Conservation (phyloP, 53 echinoderm and acorn worm species). For the Actinopyga echinites region DNA sequence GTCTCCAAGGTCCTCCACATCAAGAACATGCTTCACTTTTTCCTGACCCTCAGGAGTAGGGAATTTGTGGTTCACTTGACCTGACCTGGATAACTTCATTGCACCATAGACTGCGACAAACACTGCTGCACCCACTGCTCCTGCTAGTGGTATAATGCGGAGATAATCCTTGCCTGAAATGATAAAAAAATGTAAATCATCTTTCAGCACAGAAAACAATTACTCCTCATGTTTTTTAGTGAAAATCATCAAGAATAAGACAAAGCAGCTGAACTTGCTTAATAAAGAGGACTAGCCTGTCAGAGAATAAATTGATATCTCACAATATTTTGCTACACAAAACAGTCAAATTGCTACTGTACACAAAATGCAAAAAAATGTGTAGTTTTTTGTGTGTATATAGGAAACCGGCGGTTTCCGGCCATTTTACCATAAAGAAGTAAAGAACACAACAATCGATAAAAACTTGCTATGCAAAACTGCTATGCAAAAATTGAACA, state of each 20-base stretch:
- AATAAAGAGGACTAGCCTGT: too few species aligned
- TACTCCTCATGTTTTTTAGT: neutral
- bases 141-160: conserved; percentile 64
- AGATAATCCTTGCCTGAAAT: conserved; percentile 68
- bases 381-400: too few species aligned
- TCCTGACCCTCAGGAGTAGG: conserved; percentile 69
- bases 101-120: conserved; percentile 54
- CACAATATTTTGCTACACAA: too few species aligned
- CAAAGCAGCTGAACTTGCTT: too few species aligned
- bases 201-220: neutral
- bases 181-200: neutral
- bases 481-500: too few species aligned
- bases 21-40: conserved; percentile 75
- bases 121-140: conserved; percentile 74
- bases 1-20: conserved; percentile 91
- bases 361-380: too few species aligned
- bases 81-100: neutral
- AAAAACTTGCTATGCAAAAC: too few species aligned
- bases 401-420: too few species aligned
- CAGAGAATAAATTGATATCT: too few species aligned
- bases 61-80: conserved; percentile 62
- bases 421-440: too few species aligned
- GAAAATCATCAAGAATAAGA: neutral
- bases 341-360: too few species aligned
- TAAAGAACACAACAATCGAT: too few species aligned